These are phyloP conservation scores for Romanogobio albipinnatus DNA, from an alignment of 2,113 vertebrate species.

Conservation along the genomic window DNA sequence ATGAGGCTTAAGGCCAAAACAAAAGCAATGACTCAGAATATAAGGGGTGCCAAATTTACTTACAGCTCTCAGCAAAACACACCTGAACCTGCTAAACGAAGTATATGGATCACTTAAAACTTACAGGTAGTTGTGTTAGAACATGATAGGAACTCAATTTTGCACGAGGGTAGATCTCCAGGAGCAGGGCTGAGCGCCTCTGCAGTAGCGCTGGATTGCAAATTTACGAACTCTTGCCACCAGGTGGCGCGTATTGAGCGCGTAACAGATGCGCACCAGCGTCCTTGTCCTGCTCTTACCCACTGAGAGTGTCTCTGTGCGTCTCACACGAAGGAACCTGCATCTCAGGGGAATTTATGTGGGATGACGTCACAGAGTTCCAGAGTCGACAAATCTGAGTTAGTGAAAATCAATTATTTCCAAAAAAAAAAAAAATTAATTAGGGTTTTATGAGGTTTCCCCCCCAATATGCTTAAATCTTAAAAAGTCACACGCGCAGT, in stretches of 20 bases:
- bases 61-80: not conserved
- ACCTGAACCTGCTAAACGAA: not conserved
- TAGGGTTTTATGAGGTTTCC: too few relatives aligned
- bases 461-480: not conserved
- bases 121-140: not conserved
- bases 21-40: constrained; percentile 1
- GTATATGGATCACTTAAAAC: not conserved
- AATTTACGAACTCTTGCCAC: constrained; percentile 57
- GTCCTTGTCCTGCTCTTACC: not conserved
- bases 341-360: not conserved
- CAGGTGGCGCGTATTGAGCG: constrained; percentile 68
- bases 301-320: not conserved
- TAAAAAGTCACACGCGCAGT: not conserved
- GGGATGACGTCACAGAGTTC: not conserved
- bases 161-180: not conserved
- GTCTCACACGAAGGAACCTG: not conserved
- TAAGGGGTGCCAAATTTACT: not conserved
- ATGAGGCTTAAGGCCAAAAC: not conserved
- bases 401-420: not conserved
- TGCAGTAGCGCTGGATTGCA: not conserved
- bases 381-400: not conserved
- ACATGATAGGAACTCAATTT: not conserved
- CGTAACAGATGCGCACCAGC: not conserved
- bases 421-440: too few relatives aligned
- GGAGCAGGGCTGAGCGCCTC: not conserved